Evolutionary conservation across 2,113 vertebrate species (phyloP).

Genomic region (Craseonycteris thonglongyai): DNA sequence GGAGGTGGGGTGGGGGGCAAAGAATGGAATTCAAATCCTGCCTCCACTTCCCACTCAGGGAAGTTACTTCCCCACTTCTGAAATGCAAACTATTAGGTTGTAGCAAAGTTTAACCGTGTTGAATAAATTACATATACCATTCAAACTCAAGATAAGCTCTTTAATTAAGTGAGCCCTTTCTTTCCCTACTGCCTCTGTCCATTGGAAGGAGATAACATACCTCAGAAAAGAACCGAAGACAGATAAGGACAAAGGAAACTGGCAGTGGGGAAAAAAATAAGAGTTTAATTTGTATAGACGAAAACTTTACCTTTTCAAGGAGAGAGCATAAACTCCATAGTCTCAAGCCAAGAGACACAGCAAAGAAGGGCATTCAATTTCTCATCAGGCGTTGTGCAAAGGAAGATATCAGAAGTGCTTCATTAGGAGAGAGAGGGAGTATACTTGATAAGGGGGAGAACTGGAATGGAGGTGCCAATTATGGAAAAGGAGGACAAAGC

Average conservation of each 20-base stretch:
- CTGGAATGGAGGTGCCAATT: neutral
- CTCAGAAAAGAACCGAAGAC: neutral
- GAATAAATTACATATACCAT: neutral
- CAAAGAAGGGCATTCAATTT: neutral
- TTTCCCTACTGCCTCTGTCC: neutral
- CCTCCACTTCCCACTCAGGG: no score
- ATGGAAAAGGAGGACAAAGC: neutral
- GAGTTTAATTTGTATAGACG: neutral
- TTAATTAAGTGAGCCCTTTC: neutral
- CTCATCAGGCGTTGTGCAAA: neutral
- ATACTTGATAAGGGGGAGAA: neutral
- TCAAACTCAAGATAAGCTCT: neutral
- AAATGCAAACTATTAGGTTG: neutral
- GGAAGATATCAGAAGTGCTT: neutral
- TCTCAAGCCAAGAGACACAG: neutral
- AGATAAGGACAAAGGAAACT: neutral
- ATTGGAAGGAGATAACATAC: neutral
- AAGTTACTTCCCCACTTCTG: neutral
- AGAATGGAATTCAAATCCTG: neutral
- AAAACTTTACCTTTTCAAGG: neutral
- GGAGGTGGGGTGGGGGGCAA: no score
- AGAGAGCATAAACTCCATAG: rapidly evolving
- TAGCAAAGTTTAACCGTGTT: neutral
- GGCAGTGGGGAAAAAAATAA: rapidly evolving
- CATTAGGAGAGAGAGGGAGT: neutral